Base-by-base conservation (phyloP, 1,140 invertebrate genomes). In the Brachionus rotundiformis region DNA sequence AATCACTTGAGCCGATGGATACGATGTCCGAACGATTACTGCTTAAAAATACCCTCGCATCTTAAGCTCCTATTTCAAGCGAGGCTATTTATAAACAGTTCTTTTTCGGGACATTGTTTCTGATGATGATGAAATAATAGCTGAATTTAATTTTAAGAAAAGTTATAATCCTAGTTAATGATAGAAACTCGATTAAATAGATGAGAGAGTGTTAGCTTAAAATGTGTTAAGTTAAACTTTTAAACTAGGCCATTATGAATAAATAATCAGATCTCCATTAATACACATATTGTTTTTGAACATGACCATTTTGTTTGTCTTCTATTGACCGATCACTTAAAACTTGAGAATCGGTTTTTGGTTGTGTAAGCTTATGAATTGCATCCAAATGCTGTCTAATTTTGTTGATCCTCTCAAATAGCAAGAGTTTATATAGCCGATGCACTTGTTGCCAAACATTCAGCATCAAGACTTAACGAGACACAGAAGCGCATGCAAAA, bases 31-130 rank as follows among this genome's bases (percentile, higher is more conserved):
- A 65, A 65, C 31, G 27, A 29, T 31, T 65, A 65, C 61, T 65
- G 61, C 61, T 65, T 65, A 31, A 5, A 65, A 65, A 65, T 33
- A 65, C 31, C 61, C 61, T 33, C 61, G 27, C 61, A 65, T 29
- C 11, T 11, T 33, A 54, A 3, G 25, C 31, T 13, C n/a, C 25
- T 6, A n/a, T 65, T n/a, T 13, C 61, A 65, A 65, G 61, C 61
- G 61, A 54, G 47, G 47, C 47, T 54, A 54, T 54, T 54, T 54
- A 54, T 54, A 54, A 54, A 54, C 47, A 54, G 47, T 54, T 54
- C 47, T 54, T 19, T 54, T 8, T 54, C 47, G 47, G 16, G 47
- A 54, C 47, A 54, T 4, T 39, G 36, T 1, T 39, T 2, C 1
- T 1, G 36, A 39, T 2, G 39, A 41, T 54, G 47, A 54, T 19